phyloP scores from a whole-genome alignment of 2,113 vertebrate genomes.

The Dissostichus mawsoni region DNA sequence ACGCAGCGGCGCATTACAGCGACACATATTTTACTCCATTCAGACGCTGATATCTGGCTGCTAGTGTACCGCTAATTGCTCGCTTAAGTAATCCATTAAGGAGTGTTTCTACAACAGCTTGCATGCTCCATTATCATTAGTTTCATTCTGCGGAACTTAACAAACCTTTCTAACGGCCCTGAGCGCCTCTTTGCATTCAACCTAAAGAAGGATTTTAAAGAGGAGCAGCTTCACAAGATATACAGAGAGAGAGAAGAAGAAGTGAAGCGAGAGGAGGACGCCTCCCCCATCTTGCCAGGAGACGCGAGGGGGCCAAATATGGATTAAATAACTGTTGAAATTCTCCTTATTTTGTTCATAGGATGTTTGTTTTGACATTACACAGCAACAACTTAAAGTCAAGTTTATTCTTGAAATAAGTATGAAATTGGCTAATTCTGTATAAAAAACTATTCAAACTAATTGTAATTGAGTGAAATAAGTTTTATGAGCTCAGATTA shows the following conservation, averaged over 20 bases:
- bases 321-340: too few relatives aligned
- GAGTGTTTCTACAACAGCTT: slow-evolving; percentile 74
- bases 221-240: slow-evolving; percentile 72
- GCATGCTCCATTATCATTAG: slow-evolving; percentile 75
- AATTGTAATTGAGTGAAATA: too few relatives aligned
- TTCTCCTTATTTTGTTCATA: too few relatives aligned
- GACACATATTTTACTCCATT: slow-evolving; percentile 68
- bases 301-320: slow-evolving; percentile 40
- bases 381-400: too few relatives aligned
- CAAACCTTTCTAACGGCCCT: slow-evolving; percentile 67
- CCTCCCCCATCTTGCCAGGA: slow-evolving; percentile 70
- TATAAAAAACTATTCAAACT: too few relatives aligned
- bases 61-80: slow-evolving; percentile 76
- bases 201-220: slow-evolving; percentile 79
- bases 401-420: too few relatives aligned
- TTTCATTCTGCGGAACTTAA: slow-evolving; percentile 76
- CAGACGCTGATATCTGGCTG: slow-evolving; percentile 69
- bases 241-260: slow-evolving; percentile 33
- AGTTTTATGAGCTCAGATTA: too few relatives aligned
- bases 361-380: too few relatives aligned
- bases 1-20: slow-evolving; percentile 49
- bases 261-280: slow-evolving; percentile 80
- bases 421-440: too few relatives aligned
- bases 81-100: slow-evolving; percentile 77
- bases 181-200: slow-evolving; percentile 77